These are phyloP conservation scores for Platyura marginata DNA, from an alignment of 1,140 invertebrate genomes.

Conservation along the genomic window DNA sequence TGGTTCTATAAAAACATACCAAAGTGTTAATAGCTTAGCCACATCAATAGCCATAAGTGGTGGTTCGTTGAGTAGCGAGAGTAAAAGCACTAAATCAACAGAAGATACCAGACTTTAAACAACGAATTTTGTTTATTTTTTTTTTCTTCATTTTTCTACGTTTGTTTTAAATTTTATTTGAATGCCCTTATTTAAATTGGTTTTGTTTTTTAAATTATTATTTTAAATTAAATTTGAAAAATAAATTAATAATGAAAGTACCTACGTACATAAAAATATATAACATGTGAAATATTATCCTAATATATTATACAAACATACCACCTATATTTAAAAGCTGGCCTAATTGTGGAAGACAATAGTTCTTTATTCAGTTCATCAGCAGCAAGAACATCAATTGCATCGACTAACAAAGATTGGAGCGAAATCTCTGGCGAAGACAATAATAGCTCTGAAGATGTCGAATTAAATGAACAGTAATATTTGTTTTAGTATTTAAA, in stretches of 20 bases:
- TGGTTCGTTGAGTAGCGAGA: neutral
- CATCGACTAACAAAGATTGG: neutral
- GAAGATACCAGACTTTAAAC: neutral
- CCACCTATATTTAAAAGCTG: too few species aligned
- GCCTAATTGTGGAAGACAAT: neutral
- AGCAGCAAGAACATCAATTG: neutral
- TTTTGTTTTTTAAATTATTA: too few species aligned
- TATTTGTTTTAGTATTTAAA: too few species aligned
- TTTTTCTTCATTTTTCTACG: too few species aligned
- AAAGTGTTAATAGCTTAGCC: neutral
- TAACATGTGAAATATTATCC: neutral
- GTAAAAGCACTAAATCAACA: neutral
- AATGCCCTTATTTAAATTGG: too few species aligned
- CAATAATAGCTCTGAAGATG: neutral
- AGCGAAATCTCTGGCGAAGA: neutral
- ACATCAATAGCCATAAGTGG: neutral
- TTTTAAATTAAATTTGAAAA: too few species aligned
- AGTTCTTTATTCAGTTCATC: neutral
- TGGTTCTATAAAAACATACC: neutral
- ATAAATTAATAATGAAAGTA: neutral
- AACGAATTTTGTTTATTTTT: too few species aligned
- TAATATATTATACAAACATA: neutral
- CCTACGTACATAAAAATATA: neutral
- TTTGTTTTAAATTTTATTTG: too few species aligned
- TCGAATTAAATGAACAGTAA: neutral